Evolutionary conservation across 2,113 vertebrate genomes (phyloP), one percentile per base, ranked within the genome.

Genomic region (Struthidea cinerea): DNA sequence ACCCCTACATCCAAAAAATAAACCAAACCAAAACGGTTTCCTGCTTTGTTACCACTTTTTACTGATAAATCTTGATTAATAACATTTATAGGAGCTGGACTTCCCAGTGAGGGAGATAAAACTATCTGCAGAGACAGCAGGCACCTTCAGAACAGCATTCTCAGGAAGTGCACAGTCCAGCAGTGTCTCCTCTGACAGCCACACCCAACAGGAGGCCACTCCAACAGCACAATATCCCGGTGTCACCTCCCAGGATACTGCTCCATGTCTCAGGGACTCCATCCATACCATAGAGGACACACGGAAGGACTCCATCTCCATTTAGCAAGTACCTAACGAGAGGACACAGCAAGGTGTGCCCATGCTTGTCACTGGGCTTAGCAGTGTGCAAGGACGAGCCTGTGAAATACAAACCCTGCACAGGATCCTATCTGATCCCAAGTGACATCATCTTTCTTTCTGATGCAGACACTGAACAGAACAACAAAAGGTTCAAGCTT

Each of bases 271-370:
- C 55, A 47, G 37, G 42, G 63, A 42, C 75, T 47, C 8, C 2
- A 50, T 17, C 55, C 57, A 7, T 4, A 4, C 49, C 27, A 32
- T 0, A 28, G 37, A 37, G 23, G 35, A 68, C 46, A 69, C 6
- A 17, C 28, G 18, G 32, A 22, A 47, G 69, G 46, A 56, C 32
- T 56, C 64, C 80, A 56, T 4, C 67, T 37, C 27, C 68, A 53
- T 11, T 9, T 1, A 30, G 55, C 47, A 44, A 52, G 46, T 21
- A n/a, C 26, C 64, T 23, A 19, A 53, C 0, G 0, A 1, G 20
- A 75, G 33, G 23, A 12, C 46, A 50, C 17, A 10, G 42, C 44
- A 56, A 53, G 28, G 22, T 15, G 49, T 28, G 47, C 19, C 22
- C 6, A 1, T 9, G 28, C 37, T 60, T 28, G 26, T 37, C 65